Base-by-base conservation (phyloP, 2,113 vertebrate genomes). In the Eurypyga helias region DNA sequence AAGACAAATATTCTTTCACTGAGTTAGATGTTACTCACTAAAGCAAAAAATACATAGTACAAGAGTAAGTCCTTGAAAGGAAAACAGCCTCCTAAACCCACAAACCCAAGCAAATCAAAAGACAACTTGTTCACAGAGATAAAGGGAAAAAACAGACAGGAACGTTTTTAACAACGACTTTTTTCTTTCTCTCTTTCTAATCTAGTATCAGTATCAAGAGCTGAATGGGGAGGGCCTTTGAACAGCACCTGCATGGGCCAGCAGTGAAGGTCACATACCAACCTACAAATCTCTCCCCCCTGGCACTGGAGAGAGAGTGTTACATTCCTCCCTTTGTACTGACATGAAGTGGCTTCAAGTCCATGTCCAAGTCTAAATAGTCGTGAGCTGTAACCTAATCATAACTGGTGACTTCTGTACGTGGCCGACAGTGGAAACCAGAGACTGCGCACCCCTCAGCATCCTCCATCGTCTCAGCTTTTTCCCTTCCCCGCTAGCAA, bases 21-120 rank as follows among this genome's bases (percentile, higher is more conserved):
- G 33, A 94, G 33, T 84, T 88, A 96, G 85, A 91, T 61, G 76
- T 70, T 95, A 89, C 17, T 95, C 61, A 33, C n/a, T 51, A 73
- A 69, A 83, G 43, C 72, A 91, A 94, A 96, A 97, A 97, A 96
- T 97, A 96, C 96, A 95, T 92, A 94, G 97, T 95, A 97, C 96
- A 97, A 90, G 97, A 97, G 77, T 88, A 94, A 96, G 96, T 96
- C 97, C 97, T 98, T 97, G 96, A 97, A 98, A 98, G 96, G 90
- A 91, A 95, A 97, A 96, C 88, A 96, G 91, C 85, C 95, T 98
- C 92, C 97, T 97, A 94, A 96, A 89, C 95, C 91, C 90, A 83
- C 96, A 96, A 97, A 96, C 97, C 97, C 97, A 97, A 97, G 98
- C 90, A 97, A 97, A 98, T 98, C 96, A 97, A 98, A 98, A 97